These are phyloP conservation scores for Pseudopipra pipra DNA, from an alignment of 2,113 vertebrate genomes.

Conservation along the genomic window DNA sequence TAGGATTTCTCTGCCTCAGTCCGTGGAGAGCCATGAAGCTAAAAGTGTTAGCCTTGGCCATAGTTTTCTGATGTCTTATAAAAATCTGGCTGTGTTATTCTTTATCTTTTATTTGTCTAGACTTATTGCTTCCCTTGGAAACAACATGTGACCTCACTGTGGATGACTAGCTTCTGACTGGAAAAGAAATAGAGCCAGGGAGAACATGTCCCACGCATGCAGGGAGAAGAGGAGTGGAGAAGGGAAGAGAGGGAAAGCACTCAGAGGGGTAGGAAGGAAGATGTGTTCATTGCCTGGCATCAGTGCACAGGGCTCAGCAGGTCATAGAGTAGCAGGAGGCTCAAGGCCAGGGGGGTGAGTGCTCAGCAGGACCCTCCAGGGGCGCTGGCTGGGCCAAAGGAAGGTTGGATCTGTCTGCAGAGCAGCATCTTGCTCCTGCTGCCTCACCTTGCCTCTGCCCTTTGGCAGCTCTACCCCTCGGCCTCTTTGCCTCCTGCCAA, in stretches of 20 bases:
- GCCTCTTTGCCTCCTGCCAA: not conserved
- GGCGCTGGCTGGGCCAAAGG: fast-evolving
- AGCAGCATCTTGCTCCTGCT: not conserved
- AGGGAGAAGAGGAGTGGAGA: not conserved
- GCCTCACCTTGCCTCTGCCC: not conserved
- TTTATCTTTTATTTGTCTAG: not conserved
- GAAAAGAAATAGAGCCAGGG: not conserved
- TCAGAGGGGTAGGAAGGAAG: not conserved
- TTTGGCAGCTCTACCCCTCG: not conserved
- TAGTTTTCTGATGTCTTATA: not conserved
- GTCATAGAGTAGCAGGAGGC: not conserved
- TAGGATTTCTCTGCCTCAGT: not conserved
- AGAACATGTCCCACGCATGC: not conserved
- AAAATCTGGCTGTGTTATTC: not conserved
- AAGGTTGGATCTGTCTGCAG: not conserved
- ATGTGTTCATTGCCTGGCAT: not conserved
- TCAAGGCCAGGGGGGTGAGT: fast-evolving
- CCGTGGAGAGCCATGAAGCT: not conserved
- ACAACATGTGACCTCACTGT: not conserved
- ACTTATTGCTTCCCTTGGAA: slow-evolving; percentile 22
- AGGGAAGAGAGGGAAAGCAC: not conserved
- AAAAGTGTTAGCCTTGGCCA: not conserved
- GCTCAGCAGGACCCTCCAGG: fast-evolving
- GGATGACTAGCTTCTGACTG: not conserved
- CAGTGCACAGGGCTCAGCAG: not conserved